phyloP scores from a whole-genome alignment of 2,797 vertebrate genomes.

The Capromys pilorides region DNA sequence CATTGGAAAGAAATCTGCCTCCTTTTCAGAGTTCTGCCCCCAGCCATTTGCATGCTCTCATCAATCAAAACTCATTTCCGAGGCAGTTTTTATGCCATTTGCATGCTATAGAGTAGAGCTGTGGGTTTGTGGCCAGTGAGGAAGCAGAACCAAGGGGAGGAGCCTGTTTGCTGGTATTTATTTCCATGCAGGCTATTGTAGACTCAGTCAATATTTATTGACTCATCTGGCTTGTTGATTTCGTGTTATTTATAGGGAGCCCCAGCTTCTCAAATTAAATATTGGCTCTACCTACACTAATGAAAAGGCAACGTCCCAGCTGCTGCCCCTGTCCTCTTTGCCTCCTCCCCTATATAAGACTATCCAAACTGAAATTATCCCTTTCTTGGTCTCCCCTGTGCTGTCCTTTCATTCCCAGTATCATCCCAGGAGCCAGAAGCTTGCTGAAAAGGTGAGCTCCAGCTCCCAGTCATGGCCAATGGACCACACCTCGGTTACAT shows the following conservation, averaged over 20 bases:
- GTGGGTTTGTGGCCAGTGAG: neutral
- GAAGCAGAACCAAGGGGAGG: neutral
- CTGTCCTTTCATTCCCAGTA: neutral
- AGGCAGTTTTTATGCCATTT: neutral
- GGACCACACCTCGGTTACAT: neutral
- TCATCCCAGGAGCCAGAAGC: neutral
- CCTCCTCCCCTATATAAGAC: constrained; percentile 24
- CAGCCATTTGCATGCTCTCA: neutral
- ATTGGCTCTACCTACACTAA: neutral
- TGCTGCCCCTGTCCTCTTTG: neutral
- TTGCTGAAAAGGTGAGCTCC: neutral
- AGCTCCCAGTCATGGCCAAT: neutral
- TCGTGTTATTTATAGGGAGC: constrained; percentile 12
- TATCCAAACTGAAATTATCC: constrained; percentile 6
- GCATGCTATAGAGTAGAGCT: neutral
- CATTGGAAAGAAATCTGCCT: neutral
- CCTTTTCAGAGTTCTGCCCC: neutral
- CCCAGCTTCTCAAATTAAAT: constrained; percentile 4
- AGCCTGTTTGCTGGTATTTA: neutral
- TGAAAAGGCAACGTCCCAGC: neutral
- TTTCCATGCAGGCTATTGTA: neutral
- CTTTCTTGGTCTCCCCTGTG: neutral
- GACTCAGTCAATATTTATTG: neutral
- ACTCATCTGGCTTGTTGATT: neutral
- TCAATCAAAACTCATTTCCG: neutral